These are phyloP conservation scores for Solenopsis invicta DNA, from an alignment of 1,140 invertebrate species.

Conservation along the genomic window DNA sequence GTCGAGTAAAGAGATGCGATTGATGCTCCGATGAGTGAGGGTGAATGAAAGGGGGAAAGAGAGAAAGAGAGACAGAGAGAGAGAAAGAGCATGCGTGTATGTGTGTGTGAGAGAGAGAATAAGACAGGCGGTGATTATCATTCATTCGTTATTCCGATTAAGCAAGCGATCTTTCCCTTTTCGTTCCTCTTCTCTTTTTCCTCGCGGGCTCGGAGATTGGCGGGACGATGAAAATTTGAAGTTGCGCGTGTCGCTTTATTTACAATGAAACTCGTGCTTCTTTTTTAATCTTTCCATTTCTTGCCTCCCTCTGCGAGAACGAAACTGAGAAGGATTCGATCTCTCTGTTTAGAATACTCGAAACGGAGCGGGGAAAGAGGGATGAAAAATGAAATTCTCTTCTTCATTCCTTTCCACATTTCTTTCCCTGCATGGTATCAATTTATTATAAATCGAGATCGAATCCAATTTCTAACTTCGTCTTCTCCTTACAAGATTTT, in stretches of 20 bases:
- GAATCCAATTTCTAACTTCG: constrained; percentile 29
- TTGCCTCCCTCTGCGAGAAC: constrained; percentile 6
- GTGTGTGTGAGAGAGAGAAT: neutral
- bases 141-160: constrained; percentile 28
- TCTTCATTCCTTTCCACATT: too few relatives aligned
- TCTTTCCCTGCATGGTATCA: neutral
- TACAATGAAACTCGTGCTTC: constrained; percentile 65
- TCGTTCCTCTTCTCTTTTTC: neutral
- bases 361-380: neutral
- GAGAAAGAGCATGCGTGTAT: neutral
- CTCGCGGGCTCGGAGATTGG: neutral
- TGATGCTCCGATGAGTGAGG: constrained; percentile 37
- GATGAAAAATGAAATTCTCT: neutral
- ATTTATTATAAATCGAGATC: constrained; percentile 5
- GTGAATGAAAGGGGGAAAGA: constrained; percentile 23
- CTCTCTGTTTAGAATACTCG: too few relatives aligned
- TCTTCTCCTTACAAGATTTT: constrained; percentile 48
- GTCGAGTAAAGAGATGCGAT: constrained; percentile 64
- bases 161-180: constrained; percentile 33
- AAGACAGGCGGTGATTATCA: constrained; percentile 35
- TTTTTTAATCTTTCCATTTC: constrained; percentile 16
- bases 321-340: neutral
- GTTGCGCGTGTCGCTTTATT: constrained; percentile 65
- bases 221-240: constrained; percentile 44
- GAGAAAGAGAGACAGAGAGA: constrained; percentile 25